Percentiles rank a stretch among this genome's conserved stretches.
Evolutionary conservation across 1,140 invertebrate species (phyloP).

Genomic region (Ips nitidus): DNA sequence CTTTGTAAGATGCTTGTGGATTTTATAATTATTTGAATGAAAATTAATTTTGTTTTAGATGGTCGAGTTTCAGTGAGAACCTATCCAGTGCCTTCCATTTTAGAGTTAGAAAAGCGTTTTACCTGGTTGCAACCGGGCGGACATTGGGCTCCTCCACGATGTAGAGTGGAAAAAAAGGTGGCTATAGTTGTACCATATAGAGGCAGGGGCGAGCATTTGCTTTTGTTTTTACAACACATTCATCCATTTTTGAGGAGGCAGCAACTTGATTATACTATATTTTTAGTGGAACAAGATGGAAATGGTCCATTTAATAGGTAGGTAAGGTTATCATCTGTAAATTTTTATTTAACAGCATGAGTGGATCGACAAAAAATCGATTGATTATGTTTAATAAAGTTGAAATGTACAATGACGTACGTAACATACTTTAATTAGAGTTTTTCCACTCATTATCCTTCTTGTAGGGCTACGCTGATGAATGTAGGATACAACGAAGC

Average conservation of each 20-base stretch:
- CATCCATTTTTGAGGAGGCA: slow-evolving; percentile 90
- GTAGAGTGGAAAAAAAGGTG: slow-evolving; percentile 73
- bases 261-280: slow-evolving; percentile 90
- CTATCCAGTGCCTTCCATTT: slow-evolving; percentile 52
- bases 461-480: slow-evolving; percentile 80
- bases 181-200: slow-evolving; percentile 90
- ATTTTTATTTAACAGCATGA: neutral
- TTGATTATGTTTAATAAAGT: no score
- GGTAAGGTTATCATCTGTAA: neutral
- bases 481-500: slow-evolving; percentile 94
- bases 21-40: neutral
- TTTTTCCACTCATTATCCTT: no score
- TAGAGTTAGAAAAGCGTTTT: slow-evolving; percentile 54
- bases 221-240: slow-evolving; percentile 82
- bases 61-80: slow-evolving; percentile 54
- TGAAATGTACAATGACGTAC: neutral
- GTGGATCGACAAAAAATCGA: no score
- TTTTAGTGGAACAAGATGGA: slow-evolving; percentile 89
- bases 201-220: slow-evolving; percentile 80
- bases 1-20: slow-evolving; percentile 23
- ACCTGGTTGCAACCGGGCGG: slow-evolving; percentile 68
- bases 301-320: slow-evolving; percentile 72
- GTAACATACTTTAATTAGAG: no score
- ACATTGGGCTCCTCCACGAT: slow-evolving; percentile 72
- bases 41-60: slow-evolving; percentile 42